phyloP scores from a whole-genome alignment of 2,113 vertebrate species.

The Propithecus coquereli region DNA sequence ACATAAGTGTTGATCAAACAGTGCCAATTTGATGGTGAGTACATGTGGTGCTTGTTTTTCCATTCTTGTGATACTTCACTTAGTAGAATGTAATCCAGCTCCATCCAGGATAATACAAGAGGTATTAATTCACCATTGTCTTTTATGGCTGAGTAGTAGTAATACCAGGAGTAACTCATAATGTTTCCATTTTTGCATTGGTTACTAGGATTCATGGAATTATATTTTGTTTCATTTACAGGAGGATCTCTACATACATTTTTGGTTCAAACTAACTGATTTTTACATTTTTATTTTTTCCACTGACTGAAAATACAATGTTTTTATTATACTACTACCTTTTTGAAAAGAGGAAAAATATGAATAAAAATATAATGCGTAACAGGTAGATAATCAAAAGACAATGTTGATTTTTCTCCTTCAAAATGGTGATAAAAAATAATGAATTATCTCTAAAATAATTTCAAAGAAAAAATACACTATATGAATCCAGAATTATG shows the following conservation, averaged over 20 bases:
- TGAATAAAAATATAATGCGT: neutral
- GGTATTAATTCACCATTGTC: too few relatives aligned
- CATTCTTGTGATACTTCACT: too few relatives aligned
- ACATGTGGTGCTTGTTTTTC: too few relatives aligned
- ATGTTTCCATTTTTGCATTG: neutral
- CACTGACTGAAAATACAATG: neutral
- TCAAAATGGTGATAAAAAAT: neutral
- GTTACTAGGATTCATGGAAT: neutral
- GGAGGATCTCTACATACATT: neutral
- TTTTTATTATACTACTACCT: neutral
- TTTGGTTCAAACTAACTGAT: neutral
- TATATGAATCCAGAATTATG: neutral
- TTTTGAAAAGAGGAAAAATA: neutral
- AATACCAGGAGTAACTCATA: neutral
- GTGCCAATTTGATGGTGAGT: too few relatives aligned
- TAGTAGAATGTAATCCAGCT: too few relatives aligned
- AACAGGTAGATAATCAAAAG: neutral
- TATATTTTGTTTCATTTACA: neutral
- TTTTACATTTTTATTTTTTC: neutral
- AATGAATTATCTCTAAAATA: neutral
- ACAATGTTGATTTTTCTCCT: neutral
- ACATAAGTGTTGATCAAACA: too few relatives aligned
- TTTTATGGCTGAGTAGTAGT: too few relatives aligned
- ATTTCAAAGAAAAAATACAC: neutral
- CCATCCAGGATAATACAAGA: too few relatives aligned